Evolutionary conservation across 2,888 invertebrate genomes (phyloP).

Genomic region (Formica aserva): DNA sequence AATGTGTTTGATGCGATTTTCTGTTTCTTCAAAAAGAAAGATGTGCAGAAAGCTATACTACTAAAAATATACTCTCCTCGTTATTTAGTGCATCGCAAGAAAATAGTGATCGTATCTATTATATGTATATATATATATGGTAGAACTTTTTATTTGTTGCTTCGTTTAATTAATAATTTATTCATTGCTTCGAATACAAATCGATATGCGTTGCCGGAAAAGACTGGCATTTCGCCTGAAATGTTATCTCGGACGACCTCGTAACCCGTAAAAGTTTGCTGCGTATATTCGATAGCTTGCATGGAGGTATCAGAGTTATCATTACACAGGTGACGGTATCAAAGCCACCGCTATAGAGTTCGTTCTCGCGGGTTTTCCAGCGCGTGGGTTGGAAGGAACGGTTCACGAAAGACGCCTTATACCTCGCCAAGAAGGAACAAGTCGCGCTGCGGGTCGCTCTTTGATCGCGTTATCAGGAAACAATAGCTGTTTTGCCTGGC

Average conservation of each 20-base stretch:
- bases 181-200: background rate
- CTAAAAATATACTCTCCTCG: background rate
- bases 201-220: background rate
- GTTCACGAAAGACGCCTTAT: slow-evolving; percentile 37
- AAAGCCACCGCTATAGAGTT: slow-evolving; percentile 33
- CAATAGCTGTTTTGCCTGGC: slow-evolving; percentile 72
- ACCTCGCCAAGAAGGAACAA: slow-evolving; percentile 49
- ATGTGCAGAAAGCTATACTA: background rate
- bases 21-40: background rate
- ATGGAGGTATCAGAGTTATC: slow-evolving; percentile 19
- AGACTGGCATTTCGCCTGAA: background rate
- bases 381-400: slow-evolving; percentile 34
- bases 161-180: slow-evolving; percentile 5
- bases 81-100: background rate
- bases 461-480: slow-evolving; percentile 71
- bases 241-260: slow-evolving; percentile 11
- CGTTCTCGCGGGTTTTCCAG: slow-evolving; percentile 59
- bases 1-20: background rate
- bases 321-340: slow-evolving; percentile 34
- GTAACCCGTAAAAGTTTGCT: background rate
- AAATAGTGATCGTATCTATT: background rate
- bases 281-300: background rate
- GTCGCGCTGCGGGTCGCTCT: slow-evolving; percentile 53
- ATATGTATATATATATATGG: background rate
- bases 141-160: background rate